Evolutionary conservation across 2,888 invertebrate genomes (phyloP).

Genomic region (Cinara cedri): DNA sequence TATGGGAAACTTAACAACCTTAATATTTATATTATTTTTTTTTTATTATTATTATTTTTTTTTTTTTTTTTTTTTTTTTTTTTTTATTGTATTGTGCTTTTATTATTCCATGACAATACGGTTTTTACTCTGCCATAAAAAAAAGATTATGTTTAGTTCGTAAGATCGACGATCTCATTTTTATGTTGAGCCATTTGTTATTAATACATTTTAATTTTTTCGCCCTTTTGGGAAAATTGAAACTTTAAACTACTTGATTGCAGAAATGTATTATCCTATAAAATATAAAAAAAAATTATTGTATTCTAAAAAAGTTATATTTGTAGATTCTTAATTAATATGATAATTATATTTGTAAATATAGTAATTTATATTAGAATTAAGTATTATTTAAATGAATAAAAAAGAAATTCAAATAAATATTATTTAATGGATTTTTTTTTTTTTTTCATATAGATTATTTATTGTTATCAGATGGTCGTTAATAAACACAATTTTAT

Average conservation of each 20-base stretch:
- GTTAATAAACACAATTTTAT: no score
- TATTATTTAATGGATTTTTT: neutral
- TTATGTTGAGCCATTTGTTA: conserved; percentile 56
- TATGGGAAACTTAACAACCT: conserved; percentile 3
- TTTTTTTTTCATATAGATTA: neutral
- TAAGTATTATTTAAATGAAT: conserved; percentile 56
- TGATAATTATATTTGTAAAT: conserved; percentile 54
- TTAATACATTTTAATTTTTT: conserved; percentile 55
- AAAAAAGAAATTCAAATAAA: conserved; percentile 22
- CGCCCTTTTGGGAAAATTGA: conserved; percentile 36
- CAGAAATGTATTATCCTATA: conserved; percentile 53
- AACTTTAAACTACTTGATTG: conserved; percentile 52
- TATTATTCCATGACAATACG: conserved; percentile 39
- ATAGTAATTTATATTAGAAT: conserved; percentile 56
- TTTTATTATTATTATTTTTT: neutral
- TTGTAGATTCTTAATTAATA: conserved; percentile 53
- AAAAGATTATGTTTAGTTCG: conserved; percentile 51
- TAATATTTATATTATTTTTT: neutral
- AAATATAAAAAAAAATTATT: neutral
- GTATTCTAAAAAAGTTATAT: conserved; percentile 57
- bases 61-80: neutral
- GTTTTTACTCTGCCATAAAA: conserved; percentile 51
- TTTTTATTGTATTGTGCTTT: conserved; percentile 31
- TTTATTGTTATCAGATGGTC: no score
- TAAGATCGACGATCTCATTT: conserved; percentile 56